Percentiles rank a stretch among this genome's conserved stretches.
phyloP scores from a whole-genome alignment of 2,888 invertebrate species.

The Ptychoptera contaminata region DNA sequence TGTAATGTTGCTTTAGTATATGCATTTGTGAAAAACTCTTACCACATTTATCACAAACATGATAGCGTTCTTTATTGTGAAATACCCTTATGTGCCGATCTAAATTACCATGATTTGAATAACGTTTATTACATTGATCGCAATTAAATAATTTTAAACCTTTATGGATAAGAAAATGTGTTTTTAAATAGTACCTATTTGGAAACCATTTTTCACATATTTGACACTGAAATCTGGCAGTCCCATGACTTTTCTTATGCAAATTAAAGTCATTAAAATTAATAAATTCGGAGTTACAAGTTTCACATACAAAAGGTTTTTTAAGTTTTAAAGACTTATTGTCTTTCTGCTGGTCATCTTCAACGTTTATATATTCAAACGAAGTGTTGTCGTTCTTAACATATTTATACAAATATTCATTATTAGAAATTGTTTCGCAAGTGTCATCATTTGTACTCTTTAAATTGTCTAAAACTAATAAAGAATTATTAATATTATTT shows the following conservation, averaged over 20 bases:
- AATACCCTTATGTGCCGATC: slow-evolving; percentile 11
- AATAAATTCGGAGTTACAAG: slow-evolving; percentile 7
- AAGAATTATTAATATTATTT: neutral
- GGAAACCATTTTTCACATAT: slow-evolving; percentile 11
- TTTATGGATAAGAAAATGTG: slow-evolving; percentile 9
- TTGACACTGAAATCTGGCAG: slow-evolving; percentile 10
- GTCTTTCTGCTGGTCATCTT: no score
- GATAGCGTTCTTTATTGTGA: slow-evolving; percentile 9
- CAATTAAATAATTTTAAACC: slow-evolving; percentile 6
- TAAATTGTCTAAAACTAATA: no score
- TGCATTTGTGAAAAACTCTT: slow-evolving; percentile 9
- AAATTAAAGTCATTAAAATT: slow-evolving; percentile 6
- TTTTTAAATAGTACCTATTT: slow-evolving; percentile 10
- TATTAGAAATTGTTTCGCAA: neutral
- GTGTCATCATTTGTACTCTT: no score
- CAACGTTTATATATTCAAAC: neutral
- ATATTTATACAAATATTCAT: neutral
- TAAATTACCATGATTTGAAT: slow-evolving; percentile 11
- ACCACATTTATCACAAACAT: slow-evolving; percentile 9
- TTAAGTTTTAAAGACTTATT: neutral
- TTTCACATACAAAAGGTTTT: slow-evolving; percentile 8
- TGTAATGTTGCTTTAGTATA: slow-evolving; percentile 7
- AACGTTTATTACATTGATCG: slow-evolving; percentile 9
- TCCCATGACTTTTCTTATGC: slow-evolving; percentile 11
- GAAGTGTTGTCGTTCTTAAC: neutral